phyloP scores from a whole-genome alignment of 2,888 invertebrate species.

The Parnassius glacialis region DNA sequence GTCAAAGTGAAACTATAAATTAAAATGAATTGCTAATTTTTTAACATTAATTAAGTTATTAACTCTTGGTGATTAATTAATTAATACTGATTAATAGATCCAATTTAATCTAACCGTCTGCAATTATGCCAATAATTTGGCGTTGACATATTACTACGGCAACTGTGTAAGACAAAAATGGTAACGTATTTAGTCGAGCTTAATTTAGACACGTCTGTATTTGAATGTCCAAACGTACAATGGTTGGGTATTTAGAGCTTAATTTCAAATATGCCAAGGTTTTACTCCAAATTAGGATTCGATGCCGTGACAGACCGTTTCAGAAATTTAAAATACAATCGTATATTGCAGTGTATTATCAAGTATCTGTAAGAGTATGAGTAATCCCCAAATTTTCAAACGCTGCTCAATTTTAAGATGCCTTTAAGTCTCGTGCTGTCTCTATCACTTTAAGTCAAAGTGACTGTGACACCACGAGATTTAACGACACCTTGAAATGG shows the following conservation, averaged over 20 bases:
- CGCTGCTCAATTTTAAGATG: no score
- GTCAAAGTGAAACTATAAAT: background rate
- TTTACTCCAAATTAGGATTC: conserved; percentile 12
- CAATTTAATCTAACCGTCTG: conserved; percentile 10
- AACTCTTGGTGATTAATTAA: conserved; percentile 13
- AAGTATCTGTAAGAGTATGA: no score
- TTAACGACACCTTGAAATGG: no score
- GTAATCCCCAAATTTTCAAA: no score
- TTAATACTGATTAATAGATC: conserved; percentile 18
- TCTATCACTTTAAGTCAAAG: no score
- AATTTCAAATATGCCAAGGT: conserved; percentile 20
- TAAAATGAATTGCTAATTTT: conserved; percentile 8
- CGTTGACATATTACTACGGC: conserved; percentile 3
- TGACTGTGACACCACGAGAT: no score
- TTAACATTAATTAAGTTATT: conserved; percentile 16
- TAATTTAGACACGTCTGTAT: conserved; percentile 6
- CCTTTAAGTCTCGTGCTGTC: no score
- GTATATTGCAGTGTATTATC: conserved; percentile 1
- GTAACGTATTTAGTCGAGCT: conserved; percentile 12
- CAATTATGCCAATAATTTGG: conserved; percentile 12
- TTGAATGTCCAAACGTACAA: conserved; percentile 19
- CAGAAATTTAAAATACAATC: conserved; percentile 14
- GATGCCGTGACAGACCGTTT: conserved; percentile 20
- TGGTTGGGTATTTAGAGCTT: conserved; percentile 7
- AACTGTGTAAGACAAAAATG: conserved; percentile 11